Conservation (phyloP, 2,888 invertebrate species). For the Beris morrisii region DNA sequence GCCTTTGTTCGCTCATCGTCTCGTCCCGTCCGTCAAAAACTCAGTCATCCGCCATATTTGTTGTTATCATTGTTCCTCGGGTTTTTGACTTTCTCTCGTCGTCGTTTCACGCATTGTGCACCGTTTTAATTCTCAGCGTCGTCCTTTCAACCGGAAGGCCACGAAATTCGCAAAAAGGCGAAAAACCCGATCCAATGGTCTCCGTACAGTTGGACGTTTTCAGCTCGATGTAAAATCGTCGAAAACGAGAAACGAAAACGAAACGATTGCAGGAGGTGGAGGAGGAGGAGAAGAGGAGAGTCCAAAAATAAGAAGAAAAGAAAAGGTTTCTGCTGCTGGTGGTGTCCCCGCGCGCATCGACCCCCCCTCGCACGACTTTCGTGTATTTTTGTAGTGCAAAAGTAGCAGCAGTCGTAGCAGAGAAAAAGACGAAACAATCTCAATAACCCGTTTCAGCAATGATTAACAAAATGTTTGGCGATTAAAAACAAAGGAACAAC, state of each 20-base stretch:
- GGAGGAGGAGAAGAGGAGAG: too few species aligned
- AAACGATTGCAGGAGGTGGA: too few species aligned
- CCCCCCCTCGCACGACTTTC: neutral
- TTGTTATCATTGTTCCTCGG: constrained; percentile 42
- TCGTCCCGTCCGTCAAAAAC: constrained; percentile 30
- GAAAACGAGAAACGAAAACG: too few species aligned
- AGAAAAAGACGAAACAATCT: neutral
- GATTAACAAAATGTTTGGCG: constrained; percentile 30
- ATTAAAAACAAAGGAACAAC: constrained; percentile 29
- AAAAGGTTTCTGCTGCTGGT: constrained; percentile 7
- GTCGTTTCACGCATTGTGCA: constrained; percentile 23
- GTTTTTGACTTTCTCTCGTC: constrained; percentile 37
- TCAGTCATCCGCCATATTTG: constrained; percentile 42
- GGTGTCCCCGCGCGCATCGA: neutral
- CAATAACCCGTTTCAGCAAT: constrained; percentile 26
- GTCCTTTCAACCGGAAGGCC: too few species aligned
- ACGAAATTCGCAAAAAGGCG: too few species aligned
- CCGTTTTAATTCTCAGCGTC: too few species aligned
- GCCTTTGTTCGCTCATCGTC: constrained; percentile 31
- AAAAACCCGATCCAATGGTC: too few species aligned
- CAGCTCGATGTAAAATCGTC: too few species aligned
- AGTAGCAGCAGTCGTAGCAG: constrained; percentile 9
- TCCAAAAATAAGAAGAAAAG: neutral
- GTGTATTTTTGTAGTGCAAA: neutral
- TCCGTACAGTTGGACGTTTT: too few species aligned